Evolutionary conservation across 2,113 vertebrate genomes (phyloP), one percentile per base, ranked within the genome.

Genomic region (Xenus cinereus): DNA sequence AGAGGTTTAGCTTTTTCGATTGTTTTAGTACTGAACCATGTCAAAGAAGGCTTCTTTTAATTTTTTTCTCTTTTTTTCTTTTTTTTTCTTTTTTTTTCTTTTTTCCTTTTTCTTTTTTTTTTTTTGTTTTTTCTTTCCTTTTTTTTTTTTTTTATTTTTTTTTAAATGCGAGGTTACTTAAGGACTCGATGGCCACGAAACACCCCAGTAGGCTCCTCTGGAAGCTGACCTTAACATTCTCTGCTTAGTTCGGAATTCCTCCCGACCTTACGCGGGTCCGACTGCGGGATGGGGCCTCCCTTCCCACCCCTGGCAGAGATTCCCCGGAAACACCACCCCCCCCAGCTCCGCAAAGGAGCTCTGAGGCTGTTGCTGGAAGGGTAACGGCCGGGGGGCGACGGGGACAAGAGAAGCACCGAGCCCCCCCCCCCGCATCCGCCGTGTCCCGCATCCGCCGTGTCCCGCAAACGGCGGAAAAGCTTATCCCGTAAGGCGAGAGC

Each of bases 61-160:
- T 8, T 6, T 3, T 9, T 5, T 0, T 2, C 10, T 8, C 13
- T 13, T 33, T 8, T 20, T 12, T 23, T 23, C 22, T 7, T 20
- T 8, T 6, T 0, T 2, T 10, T 46, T 14, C 4, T 35, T 39
- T 45, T 62, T 5, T 8, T 6, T 0, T 2, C 19, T 20, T 46
- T 46, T 20, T 17, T 7, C 6, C 15, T 16, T 15, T 14, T 7
- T 17, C 16, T 45, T 18, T 45, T 45, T 45, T 45, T 7, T 7
- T 6, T 45, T 45, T 19, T 18, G 18, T 45, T 45, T 45, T 19
- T 45, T 8, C 45, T 45, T 45, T 51, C 12, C 4, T 39, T n/a
- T 48, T 62, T 4, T n/a, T 6, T 6, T 0, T 2, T 10, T 5
- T 18, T 33, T 11, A 7, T 33, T 3, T 9, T 5, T 0, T 2